Conservation (phyloP, 1,140 invertebrate species). For the Nasonia giraulti region DNA sequence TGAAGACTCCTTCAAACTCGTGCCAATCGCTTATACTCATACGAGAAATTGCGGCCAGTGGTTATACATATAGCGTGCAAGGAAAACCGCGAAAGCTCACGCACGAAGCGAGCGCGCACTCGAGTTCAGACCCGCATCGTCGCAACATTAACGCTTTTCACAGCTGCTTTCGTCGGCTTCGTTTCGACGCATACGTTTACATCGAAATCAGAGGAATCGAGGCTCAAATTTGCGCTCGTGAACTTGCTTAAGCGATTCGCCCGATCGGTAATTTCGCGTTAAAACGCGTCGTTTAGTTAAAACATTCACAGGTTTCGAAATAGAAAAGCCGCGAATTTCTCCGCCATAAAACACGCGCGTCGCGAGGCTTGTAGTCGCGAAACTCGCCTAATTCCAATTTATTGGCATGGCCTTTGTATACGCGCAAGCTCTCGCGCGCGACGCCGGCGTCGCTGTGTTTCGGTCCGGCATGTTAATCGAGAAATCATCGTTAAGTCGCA, state of each 20-base stretch:
- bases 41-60: background rate
- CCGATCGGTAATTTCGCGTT: no score
- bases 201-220: background rate
- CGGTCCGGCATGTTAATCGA: background rate
- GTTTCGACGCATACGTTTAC: background rate
- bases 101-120: background rate
- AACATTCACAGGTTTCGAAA: no score
- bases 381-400: constrained; percentile 38
- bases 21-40: background rate
- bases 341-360: no score
- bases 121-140: background rate
- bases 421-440: background rate
- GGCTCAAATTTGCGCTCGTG: no score
- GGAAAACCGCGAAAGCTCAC: no score
- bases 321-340: no score
- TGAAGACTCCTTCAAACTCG: background rate
- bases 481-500: constrained; percentile 12
- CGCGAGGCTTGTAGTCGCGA: constrained; percentile 11
- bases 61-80: no score
- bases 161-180: background rate
- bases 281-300: no score
- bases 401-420: background rate
- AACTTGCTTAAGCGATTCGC: no score
- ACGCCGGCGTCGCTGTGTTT: background rate
- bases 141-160: background rate